phyloP scores from a whole-genome alignment of 2,797 vertebrate genomes.

The Takifugu ocellatus region DNA sequence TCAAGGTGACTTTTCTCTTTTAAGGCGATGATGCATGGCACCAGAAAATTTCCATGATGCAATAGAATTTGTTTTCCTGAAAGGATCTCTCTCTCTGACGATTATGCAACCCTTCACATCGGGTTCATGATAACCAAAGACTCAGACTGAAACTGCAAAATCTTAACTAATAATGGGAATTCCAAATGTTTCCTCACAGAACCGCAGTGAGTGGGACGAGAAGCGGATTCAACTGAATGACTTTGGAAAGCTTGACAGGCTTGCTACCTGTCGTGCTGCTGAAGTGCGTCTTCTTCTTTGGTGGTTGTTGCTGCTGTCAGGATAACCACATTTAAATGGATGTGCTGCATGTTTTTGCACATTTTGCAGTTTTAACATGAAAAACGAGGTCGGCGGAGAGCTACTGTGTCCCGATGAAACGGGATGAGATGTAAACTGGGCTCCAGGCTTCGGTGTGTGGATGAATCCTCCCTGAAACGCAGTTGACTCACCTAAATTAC shows the following conservation, averaged over 20 bases:
- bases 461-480: neutral
- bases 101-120: too few relatives aligned
- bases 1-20: neutral
- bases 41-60: neutral
- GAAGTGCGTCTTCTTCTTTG: neutral
- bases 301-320: neutral
- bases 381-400: neutral
- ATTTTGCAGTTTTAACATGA: too few relatives aligned
- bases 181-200: conserved; percentile 33
- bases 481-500: neutral
- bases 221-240: conserved; percentile 27
- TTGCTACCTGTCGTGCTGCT: neutral
- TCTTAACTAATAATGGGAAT: conserved; percentile 40
- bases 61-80: neutral
- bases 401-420: neutral
- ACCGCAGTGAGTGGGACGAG: conserved; percentile 13
- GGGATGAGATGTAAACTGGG: neutral
- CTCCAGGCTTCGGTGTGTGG: neutral
- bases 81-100: too few relatives aligned
- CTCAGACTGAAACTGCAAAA: conserved; percentile 29
- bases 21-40: neutral
- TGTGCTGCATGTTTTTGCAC: neutral
- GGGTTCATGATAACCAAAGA: conserved; percentile 3
- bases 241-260: conserved; percentile 22
- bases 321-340: too few relatives aligned